Evolutionary conservation across 92 coral and sea anemone species (phyloP).

Genomic region (Phenganax marumi): DNA sequence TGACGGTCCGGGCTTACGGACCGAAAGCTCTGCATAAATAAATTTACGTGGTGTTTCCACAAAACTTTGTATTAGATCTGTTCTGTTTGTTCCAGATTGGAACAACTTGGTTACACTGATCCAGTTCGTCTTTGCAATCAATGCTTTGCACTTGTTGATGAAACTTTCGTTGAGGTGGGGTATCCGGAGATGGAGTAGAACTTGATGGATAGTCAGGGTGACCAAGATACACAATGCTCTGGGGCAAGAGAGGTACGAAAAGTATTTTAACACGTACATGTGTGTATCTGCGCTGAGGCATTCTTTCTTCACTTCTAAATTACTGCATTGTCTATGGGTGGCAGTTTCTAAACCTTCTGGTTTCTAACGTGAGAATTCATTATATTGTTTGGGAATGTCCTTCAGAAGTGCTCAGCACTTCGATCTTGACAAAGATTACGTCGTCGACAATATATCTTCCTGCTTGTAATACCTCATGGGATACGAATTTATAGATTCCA

Average conservation of each 20-base stretch:
- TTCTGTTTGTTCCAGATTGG: too few relatives aligned
- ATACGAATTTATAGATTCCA: slow-evolving; percentile 34
- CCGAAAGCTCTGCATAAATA: too few relatives aligned
- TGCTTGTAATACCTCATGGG: slow-evolving; percentile 21
- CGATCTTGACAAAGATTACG: slow-evolving; percentile 29
- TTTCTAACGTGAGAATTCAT: neutral
- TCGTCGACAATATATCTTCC: slow-evolving; percentile 36
- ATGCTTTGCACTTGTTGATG: slow-evolving; percentile 80
- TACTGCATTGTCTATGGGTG: neutral
- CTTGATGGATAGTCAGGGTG: neutral
- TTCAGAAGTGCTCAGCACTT: neutral
- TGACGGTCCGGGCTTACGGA: too few relatives aligned
- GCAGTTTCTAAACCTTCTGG: neutral
- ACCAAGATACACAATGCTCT: neutral
- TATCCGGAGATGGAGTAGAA: neutral
- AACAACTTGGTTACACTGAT: slow-evolving; percentile 11
- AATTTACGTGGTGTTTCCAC: too few relatives aligned
- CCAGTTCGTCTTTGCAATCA: slow-evolving; percentile 86
- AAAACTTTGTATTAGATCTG: too few relatives aligned
- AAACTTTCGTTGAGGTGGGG: slow-evolving; percentile 45
- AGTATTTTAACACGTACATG: neutral
- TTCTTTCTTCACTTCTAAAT: neutral
- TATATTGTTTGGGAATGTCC: slow-evolving; percentile 24
- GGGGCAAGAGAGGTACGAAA: neutral
- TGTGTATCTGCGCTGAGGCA: neutral